A percentile compares a stretch with the other conserved stretches of the same genome.
These are phyloP conservation scores for Solen grandis DNA, from an alignment of 1,140 invertebrate species.

Conservation along the genomic window DNA sequence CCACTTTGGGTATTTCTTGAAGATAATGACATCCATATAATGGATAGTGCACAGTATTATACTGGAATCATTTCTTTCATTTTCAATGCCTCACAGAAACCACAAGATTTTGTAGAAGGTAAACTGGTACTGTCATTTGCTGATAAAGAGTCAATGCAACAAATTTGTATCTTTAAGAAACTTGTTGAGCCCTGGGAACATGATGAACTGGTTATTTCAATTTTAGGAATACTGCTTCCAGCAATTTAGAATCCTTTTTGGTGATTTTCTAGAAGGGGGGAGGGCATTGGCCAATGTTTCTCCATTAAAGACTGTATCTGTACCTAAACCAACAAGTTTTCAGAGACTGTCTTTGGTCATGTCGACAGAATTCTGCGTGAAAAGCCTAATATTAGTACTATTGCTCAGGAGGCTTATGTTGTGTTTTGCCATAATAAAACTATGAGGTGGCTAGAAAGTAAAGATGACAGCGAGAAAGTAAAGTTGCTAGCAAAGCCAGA, in stretches of 20 bases:
- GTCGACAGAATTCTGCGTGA: slow-evolving; percentile 18
- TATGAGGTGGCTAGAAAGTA: neutral
- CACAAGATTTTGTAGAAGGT: slow-evolving; percentile 1
- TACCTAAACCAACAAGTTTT: slow-evolving; percentile 36
- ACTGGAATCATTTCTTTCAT: too few species aligned
- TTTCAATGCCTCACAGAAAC: too few species aligned
- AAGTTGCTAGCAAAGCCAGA: neutral
- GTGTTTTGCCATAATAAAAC: slow-evolving; percentile 33
- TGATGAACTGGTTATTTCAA: neutral
- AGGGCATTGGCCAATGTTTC: neutral
- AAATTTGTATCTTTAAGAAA: neutral
- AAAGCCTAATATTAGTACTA: slow-evolving; percentile 3
- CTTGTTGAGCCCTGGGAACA: neutral
- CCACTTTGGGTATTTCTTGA: too few species aligned
- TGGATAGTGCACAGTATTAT: slow-evolving; percentile 2
- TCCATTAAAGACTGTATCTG: neutral
- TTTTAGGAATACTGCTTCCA: neutral
- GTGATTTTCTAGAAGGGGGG: neutral
- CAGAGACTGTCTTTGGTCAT: slow-evolving; percentile 23
- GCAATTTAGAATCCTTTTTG: slow-evolving; percentile 16
- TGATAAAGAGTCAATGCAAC: neutral
- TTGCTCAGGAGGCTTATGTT: slow-evolving; percentile 2
- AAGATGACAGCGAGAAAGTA: neutral
- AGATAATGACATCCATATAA: too few species aligned
- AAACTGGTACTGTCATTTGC: neutral